These are phyloP conservation scores for Nasonia giraulti DNA, from an alignment of 1,140 invertebrate genomes.

Conservation along the genomic window DNA sequence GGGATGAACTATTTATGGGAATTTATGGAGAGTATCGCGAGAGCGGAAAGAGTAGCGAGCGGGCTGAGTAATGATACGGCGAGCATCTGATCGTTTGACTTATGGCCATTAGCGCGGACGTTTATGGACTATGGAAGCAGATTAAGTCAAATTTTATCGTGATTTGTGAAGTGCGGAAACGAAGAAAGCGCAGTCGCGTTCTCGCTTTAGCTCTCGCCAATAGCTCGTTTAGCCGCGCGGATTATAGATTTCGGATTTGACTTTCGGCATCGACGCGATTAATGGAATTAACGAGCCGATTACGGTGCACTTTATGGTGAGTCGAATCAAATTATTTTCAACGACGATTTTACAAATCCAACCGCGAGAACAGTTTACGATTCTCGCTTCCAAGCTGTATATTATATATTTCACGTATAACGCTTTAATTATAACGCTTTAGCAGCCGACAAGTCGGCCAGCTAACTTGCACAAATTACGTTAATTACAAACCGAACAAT, in stretches of 20 bases:
- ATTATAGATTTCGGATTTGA: background rate
- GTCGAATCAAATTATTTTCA: no score
- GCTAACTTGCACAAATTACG: background rate
- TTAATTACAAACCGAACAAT: constrained; percentile 24
- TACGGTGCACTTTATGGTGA: background rate
- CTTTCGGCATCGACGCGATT: background rate
- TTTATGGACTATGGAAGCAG: constrained; percentile 46
- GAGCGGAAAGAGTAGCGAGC: background rate
- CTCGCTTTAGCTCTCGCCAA: background rate
- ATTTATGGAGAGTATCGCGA: constrained; percentile 29
- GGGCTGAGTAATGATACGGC: background rate
- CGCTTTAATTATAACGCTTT: no score
- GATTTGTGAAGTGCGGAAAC: constrained; percentile 30
- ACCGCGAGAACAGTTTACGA: background rate
- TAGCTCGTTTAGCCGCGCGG: background rate
- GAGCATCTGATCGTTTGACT: constrained; percentile 42
- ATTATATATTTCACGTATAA: background rate
- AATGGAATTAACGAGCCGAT: background rate
- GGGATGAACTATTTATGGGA: constrained; percentile 42
- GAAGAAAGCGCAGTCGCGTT: background rate
- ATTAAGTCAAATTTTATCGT: constrained; percentile 34
- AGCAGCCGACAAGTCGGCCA: background rate
- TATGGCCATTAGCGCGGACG: constrained; percentile 27
- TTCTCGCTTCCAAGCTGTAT: background rate
- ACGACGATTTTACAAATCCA: no score